Evolutionary conservation across 53 echinoderm and acorn worm species (phyloP), one percentile per base, ranked within the genome.

Genomic region (Temnopleurus reevesii): DNA sequence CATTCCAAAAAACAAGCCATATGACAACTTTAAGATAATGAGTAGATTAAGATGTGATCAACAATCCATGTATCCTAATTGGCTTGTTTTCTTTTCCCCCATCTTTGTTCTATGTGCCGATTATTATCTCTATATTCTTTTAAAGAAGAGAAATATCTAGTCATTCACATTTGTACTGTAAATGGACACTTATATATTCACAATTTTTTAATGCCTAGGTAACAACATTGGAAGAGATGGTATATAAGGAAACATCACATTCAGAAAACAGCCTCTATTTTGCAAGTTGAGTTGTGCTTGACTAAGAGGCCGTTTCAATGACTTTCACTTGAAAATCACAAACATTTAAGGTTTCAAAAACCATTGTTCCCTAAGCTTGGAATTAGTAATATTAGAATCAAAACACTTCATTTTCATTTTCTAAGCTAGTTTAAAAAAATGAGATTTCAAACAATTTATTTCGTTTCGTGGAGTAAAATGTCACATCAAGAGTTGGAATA

Each of bases 401-500:
- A 71, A 4, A 38, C 7, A n/a, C 36, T 71, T 71, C 36, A 35
- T 71, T 10, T 23, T n/a, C n/a, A n/a, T n/a, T n/a, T n/a, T n/a
- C n/a, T 38, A 71, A 25, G 5, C 71, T 71, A 38, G 71, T 19
- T 19, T 23, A 21, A 36, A 38, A 65, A 21, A 41, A 71, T 5
- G 71, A 71, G 43, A 71, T 71, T 71, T 60, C 41, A 38, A 71
- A 71, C 36, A 41, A 71, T n/a, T 31, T 33, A 18, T 25, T 19
- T 38, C n/a, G 19, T 21, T 21, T 38, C 0, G 19, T 41, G 71
- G 71, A 71, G 27, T 38, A 43, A 71, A 19, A 71, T 71, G 26
- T 41, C n/a, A 71, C 71, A 71, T 35, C 41, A 79, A 23, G 79
- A 79, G 79, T 79, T 79, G 79, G 79, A 79, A 47, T 46, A 0